Base-by-base conservation (phyloP, 2,888 invertebrate species). In the Trachelus stipa region DNA sequence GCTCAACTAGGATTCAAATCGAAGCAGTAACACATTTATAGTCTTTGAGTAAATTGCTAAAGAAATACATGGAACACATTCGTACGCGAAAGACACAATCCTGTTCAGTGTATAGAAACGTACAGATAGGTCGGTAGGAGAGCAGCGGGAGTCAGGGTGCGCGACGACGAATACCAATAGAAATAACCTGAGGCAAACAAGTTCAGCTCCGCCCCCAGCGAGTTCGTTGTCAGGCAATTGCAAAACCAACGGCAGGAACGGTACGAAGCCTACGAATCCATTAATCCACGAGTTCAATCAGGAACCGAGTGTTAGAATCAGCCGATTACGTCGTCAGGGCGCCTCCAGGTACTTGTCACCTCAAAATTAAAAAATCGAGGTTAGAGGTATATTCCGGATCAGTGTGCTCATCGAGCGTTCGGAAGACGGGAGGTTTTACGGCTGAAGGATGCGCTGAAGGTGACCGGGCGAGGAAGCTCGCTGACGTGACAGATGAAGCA, bases 211-310 rank as follows among this genome's bases (percentile, higher is more conserved):
- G 87, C 88, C 88, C 88, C 81, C 82, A 84, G 85, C 79, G 81
- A 75, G 80, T 82, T 85, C 83, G 89, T 89, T 86, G 88, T 89
- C 87, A 87, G 81, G 89, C 85, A 87, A 87, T 87, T 83, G 83
- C 81, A 81, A 80, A 73, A 81, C 79, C 4, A 30, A 30, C 74
- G 35, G 35, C 6, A 34, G 23, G 71, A 71, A 56, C 23, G 56
- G 71, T 71, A 31, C 71, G 31, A 71, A 4, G 23, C 40, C 23
- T 23, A 71, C 71, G 71, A 71, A 31, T 71, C 31, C 69, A 33
- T 69, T 15, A 40, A 40, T 40, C 6, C 23, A 56, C 56, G 56
- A 56, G 56, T 56, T 56, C 56, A 23, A 15, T 23, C 56, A 56
- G 15, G 23, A 40, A 40, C 6, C 15, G 23, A 40, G 56, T 56